Base-by-base conservation (phyloP, 2,113 vertebrate genomes). In the Tragelaphus strepsiceros region DNA sequence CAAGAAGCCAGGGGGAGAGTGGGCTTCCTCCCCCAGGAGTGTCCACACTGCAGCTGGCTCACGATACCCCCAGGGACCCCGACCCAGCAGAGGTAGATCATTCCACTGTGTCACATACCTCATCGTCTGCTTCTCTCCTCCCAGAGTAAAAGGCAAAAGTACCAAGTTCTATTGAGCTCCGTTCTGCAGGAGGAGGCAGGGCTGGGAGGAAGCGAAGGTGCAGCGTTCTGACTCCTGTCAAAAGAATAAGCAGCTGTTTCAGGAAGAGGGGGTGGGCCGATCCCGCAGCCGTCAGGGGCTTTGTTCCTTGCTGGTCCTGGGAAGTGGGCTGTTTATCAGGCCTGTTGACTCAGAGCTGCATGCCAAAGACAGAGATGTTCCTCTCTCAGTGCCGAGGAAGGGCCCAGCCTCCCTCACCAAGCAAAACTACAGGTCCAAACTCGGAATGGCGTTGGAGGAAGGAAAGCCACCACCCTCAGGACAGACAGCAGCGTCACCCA, bases 241-340 rank as follows among this genome's bases (percentile, higher is more conserved):
- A 98, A 97, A 98, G 94, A 97, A 96, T 80, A 93, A 97, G 97
- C 94, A 98, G 93, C 97, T 92, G 95, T 92, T 93, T 96, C 97
- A 96, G 96, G 93, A 97, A 93, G 62, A 58, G 53, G 78, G 43
- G 74, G 51, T 7, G 64, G 92, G 54, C 24, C 17, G 88, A 59
- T 43, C 51, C 82, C 54, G 1, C 4, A 3, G 92, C 28, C 26
- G 93, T 54, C 51, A 32, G 49, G 30, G 84, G 88, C 92, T 95
- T 96, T 96, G 97, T 89, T 94, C 46, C 90, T 82, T 5, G 58
- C 43, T 26, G 19, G 49, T 92, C 95, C 77, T 0, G 9, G 94
- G 96, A 98, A 97, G 71, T 22, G 58, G 93, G 91, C 96, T 94
- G 96, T 94, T 96, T 90, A 97, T 97, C 96, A 81, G 62, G 91